Conservation (phyloP, 1,140 invertebrate genomes). For the Streblospio benedicti region DNA sequence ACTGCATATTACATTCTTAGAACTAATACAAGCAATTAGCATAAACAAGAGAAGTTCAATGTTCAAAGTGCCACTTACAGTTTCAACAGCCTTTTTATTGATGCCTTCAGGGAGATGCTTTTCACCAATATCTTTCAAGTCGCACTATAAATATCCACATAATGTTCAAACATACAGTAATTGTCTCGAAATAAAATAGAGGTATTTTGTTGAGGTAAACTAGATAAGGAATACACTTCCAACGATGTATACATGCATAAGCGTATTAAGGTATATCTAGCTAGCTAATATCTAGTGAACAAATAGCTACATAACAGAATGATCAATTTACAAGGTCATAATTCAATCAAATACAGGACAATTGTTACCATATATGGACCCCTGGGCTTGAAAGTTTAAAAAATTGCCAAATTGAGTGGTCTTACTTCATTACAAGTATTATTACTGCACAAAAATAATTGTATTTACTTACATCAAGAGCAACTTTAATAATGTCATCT, state of each 20-base stretch:
- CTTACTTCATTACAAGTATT: background rate
- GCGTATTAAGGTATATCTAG: too few species aligned
- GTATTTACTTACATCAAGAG: conserved; percentile 61
- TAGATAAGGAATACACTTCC: too few species aligned
- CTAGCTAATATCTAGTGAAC: conserved; percentile 8
- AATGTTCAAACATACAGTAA: too few species aligned
- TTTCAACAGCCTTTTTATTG: conserved; percentile 36
- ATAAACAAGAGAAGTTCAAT: too few species aligned
- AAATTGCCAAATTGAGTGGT: background rate
- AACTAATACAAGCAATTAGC: too few species aligned
- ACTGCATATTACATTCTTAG: too few species aligned
- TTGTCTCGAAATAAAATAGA: too few species aligned
- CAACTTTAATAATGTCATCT: conserved; percentile 57
- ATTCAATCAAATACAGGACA: too few species aligned
- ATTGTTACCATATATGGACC: background rate
- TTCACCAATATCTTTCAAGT: conserved; percentile 59
- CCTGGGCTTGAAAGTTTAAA: background rate
- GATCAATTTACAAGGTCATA: too few species aligned
- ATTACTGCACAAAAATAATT: conserved; percentile 1
- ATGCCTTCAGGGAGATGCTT: conserved; percentile 41
- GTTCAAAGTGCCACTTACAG: conserved; percentile 42
- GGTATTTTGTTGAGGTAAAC: too few species aligned
- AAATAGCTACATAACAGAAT: too few species aligned
- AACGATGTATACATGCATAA: too few species aligned
- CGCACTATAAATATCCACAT: conserved; percentile 55